Evolutionary conservation across 1,140 invertebrate species (phyloP), one percentile per base, ranked within the genome.

Genomic region (Gonioctena quinquepunctata): DNA sequence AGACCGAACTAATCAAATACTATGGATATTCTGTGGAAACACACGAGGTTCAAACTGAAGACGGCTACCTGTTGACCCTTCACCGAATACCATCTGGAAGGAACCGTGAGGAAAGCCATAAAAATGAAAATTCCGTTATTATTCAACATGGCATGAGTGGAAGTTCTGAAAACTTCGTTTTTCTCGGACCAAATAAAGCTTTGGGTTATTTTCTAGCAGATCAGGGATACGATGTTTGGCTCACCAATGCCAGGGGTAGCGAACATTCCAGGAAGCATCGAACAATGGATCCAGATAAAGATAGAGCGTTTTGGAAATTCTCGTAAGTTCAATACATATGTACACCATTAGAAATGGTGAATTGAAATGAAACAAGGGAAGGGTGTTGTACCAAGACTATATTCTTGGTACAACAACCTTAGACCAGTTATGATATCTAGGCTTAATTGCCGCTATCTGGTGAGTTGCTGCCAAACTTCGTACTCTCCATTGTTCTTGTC

Each of bases 61-160:
- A 88, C 73, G 86, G 85, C 8, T 88, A 87, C 65, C 74, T 87
- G 0, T 66, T 88, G 3, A 84, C 78, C 1, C 54, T 86, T 3
- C 84, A 85, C 69, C 79, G 85, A 26, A 84, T 88, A 7, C 78
- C 76, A 0, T 70, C 79, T 16, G 79, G 67, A 7, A 62, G 26
- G n/a, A 42, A n/a, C n/a, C n/a, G n/a, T 42, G n/a, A n/a, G n/a
- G n/a, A n/a, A n/a, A n/a, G n/a, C n/a, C n/a, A 13, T 8, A 16
- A 2, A 22, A 84, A 84, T 88, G 70, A 48, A 60, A 74, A 77
- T 13, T 83, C 86, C 0, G 83, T 90, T 1, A 83, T 89, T 22
- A 54, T 93, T 2, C 90, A 91, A 78, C 93, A 94, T 74, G 93
- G 92, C 5, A 76, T 94, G 0, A 79, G 92, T 1, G 86, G 86